These are phyloP conservation scores for Melanostoma scalare DNA, from an alignment of 2,888 invertebrate genomes.

Conservation along the genomic window DNA sequence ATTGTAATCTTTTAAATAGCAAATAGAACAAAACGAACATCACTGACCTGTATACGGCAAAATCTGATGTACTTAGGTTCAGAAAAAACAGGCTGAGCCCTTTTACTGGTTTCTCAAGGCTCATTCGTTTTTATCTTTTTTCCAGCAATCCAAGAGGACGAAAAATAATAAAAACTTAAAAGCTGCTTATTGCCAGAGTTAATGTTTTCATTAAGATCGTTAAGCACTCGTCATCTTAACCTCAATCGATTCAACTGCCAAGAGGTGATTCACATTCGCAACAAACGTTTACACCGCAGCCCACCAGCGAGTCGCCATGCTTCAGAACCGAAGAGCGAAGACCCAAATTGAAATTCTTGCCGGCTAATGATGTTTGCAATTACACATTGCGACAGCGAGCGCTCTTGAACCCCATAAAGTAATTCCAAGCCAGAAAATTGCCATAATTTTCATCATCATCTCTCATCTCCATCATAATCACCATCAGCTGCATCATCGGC, in stretches of 20 bases:
- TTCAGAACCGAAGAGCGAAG: slow-evolving; percentile 3
- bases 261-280: slow-evolving; percentile 30
- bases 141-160: too few relatives aligned
- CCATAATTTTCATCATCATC: slow-evolving; percentile 72
- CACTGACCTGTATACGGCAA: too few relatives aligned
- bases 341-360: slow-evolving; percentile 67
- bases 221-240: slow-evolving; percentile 37
- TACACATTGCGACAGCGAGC: slow-evolving; percentile 72
- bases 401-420: slow-evolving; percentile 68
- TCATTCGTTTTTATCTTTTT: too few relatives aligned
- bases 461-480: slow-evolving; percentile 71
- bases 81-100: too few relatives aligned
- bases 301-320: slow-evolving; percentile 51
- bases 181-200: slow-evolving; percentile 7
- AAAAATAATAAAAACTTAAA: too few relatives aligned
- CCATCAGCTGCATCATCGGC: slow-evolving; percentile 72
- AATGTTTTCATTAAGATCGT: slow-evolving; percentile 62
- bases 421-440: slow-evolving; percentile 71
- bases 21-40: too few relatives aligned
- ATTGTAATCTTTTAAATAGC: too few relatives aligned
- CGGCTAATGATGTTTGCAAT: slow-evolving; percentile 68
- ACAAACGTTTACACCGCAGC: slow-evolving; percentile 4
- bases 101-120: too few relatives aligned
- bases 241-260: slow-evolving; percentile 6
- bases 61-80: too few relatives aligned